These are phyloP conservation scores for Aricia agestis DNA, from an alignment of 1,140 invertebrate genomes.

Conservation along the genomic window DNA sequence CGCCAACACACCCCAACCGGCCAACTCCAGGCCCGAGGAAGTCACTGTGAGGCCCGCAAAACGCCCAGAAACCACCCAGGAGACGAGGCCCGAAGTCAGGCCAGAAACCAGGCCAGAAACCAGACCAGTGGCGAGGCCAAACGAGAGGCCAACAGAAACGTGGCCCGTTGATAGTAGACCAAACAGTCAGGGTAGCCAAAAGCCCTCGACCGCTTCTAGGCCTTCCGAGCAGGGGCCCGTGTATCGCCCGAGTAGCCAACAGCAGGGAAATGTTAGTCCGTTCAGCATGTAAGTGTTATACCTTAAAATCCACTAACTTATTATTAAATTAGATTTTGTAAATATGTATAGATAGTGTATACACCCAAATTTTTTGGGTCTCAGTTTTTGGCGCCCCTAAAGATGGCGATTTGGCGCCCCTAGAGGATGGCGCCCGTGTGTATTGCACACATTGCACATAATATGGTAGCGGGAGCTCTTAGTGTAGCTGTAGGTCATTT, in stretches of 20 bases:
- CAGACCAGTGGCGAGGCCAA: slow-evolving; percentile 24
- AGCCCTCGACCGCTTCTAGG: slow-evolving; percentile 33
- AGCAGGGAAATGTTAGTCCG: slow-evolving; percentile 38
- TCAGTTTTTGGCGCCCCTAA: too few relatives aligned
- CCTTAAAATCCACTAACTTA: not conserved
- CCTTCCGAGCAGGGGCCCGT: slow-evolving; percentile 46
- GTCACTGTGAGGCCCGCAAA: slow-evolving; percentile 18
- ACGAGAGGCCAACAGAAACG: slow-evolving; percentile 18
- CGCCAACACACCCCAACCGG: slow-evolving; percentile 47
- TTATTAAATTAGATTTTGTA: not conserved
- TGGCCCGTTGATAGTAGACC: slow-evolving; percentile 26
- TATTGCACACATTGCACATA: too few relatives aligned
- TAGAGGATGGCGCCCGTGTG: too few relatives aligned
- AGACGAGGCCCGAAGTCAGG: slow-evolving; percentile 26
- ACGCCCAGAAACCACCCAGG: slow-evolving; percentile 9
- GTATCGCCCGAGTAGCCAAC: slow-evolving; percentile 33
- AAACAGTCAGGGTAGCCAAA: slow-evolving; percentile 35
- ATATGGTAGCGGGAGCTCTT: too few relatives aligned
- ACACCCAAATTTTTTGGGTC: too few relatives aligned
- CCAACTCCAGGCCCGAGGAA: slow-evolving; percentile 33
- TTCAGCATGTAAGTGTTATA: slow-evolving; percentile 48
- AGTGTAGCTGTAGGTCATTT: too few relatives aligned
- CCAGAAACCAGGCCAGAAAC: slow-evolving; percentile 23
- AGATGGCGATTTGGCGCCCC: too few relatives aligned
- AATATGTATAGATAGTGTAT: not conserved